Evolutionary conservation across 2,888 invertebrate genomes (phyloP).

Genomic region (Erannis defoliaria): DNA sequence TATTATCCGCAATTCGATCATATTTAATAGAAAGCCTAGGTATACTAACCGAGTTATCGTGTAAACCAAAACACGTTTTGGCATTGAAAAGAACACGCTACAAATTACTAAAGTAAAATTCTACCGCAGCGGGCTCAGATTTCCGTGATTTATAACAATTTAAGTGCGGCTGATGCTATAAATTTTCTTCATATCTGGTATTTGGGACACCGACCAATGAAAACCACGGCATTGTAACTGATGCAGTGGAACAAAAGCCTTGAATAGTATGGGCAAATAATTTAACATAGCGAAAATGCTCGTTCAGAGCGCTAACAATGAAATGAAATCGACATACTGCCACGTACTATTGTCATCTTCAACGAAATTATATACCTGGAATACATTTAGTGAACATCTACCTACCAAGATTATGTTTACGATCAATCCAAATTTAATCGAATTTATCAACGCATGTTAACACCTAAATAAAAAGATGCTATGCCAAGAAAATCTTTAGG

Average conservation of each 20-base stretch:
- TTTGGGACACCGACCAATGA: slow-evolving; percentile 53
- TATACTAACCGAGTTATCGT: slow-evolving; percentile 28
- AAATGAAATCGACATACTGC: too few species aligned
- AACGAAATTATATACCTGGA: neutral
- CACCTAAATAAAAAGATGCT: slow-evolving; percentile 19
- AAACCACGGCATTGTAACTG: slow-evolving; percentile 48
- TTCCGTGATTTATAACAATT: slow-evolving; percentile 54
- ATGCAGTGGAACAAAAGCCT: slow-evolving; percentile 31
- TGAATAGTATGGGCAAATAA: neutral
- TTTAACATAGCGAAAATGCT: neutral
- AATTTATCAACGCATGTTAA: neutral
- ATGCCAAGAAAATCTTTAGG: slow-evolving; percentile 30
- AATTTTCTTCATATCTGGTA: slow-evolving; percentile 59
- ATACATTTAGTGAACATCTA: too few species aligned
- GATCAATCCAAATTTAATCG: neutral
- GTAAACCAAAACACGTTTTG: slow-evolving; percentile 39
- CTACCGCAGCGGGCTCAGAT: slow-evolving; percentile 36
- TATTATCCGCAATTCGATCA: slow-evolving; percentile 38
- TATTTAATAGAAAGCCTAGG: slow-evolving; percentile 32
- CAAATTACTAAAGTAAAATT: slow-evolving; percentile 49
- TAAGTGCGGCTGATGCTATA: slow-evolving; percentile 50
- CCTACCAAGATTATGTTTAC: too few species aligned
- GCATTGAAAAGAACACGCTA: slow-evolving; percentile 45
- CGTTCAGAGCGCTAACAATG: neutral
- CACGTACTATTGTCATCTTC: neutral